These are phyloP conservation scores for Leptopilina myrica DNA, from an alignment of 2,888 invertebrate species.

Conservation along the genomic window DNA sequence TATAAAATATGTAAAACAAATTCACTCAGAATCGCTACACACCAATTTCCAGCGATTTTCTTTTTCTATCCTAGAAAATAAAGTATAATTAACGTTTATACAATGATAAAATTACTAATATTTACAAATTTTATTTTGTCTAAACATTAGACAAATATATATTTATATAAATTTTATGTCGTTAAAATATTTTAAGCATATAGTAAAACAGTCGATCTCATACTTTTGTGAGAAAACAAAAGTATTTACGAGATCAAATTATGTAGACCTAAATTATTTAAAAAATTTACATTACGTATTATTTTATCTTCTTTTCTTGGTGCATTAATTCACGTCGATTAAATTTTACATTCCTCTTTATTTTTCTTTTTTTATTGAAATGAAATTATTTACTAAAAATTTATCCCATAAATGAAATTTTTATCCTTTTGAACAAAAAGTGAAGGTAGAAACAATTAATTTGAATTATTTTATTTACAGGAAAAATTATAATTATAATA, in stretches of 20 bases:
- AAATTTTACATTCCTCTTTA: not conserved
- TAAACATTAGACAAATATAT: constrained; percentile 51
- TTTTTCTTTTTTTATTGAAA: not conserved
- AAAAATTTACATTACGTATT: constrained; percentile 22
- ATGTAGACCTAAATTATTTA: not conserved
- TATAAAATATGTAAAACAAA: constrained; percentile 33
- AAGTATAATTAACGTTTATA: constrained; percentile 60
- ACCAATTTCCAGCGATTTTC: constrained; percentile 56
- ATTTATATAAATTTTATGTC: constrained; percentile 44
- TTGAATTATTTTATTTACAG: no score
- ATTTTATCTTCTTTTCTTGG: not conserved
- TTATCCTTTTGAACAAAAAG: not conserved
- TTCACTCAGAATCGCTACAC: constrained; percentile 45
- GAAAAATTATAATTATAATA: no score
- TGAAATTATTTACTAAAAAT: constrained; percentile 7
- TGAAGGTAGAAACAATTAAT: no score
- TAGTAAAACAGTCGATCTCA: constrained; percentile 47
- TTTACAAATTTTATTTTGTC: constrained; percentile 51
- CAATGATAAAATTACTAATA: constrained; percentile 57
- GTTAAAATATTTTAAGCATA: constrained; percentile 44
- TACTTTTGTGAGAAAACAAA: constrained; percentile 1
- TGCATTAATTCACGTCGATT: constrained; percentile 7
- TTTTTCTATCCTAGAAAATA: constrained; percentile 65
- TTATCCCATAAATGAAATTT: not conserved
- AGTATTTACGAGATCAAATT: constrained; percentile 9